Evolutionary conservation across 2,797 vertebrate species (phyloP).

Genomic region (Protonibea diacanthus): DNA sequence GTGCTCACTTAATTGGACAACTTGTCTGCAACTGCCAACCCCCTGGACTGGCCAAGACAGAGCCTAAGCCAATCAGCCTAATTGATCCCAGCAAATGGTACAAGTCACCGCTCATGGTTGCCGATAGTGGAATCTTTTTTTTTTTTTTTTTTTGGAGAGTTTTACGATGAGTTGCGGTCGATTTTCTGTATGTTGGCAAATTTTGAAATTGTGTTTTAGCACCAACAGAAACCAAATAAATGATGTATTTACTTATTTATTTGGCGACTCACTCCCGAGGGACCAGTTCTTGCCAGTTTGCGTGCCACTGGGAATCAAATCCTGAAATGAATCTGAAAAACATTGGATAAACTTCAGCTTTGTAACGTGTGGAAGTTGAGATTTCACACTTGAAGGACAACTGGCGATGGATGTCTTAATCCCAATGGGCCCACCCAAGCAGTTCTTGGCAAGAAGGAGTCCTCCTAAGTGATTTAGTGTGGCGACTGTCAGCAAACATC

Average conservation of each 20-base stretch:
- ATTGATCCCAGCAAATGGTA: slow-evolving; percentile 78
- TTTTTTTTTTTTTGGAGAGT: slow-evolving; percentile 51
- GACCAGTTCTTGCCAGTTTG: background rate
- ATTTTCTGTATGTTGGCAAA: slow-evolving; percentile 34
- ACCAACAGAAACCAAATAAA: slow-evolving; percentile 37
- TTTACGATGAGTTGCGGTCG: slow-evolving; percentile 29
- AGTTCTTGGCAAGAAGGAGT: slow-evolving; percentile 35
- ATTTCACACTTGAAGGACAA: slow-evolving; percentile 13
- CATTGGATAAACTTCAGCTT: slow-evolving; percentile 21
- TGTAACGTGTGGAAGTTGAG: background rate
- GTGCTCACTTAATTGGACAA: slow-evolving; percentile 84
- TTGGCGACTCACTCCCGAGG: slow-evolving; percentile 20
- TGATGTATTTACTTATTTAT: slow-evolving; percentile 47
- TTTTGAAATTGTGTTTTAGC: slow-evolving; percentile 19
- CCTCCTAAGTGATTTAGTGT: slow-evolving; percentile 84
- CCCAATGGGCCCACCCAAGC: slow-evolving; percentile 69
- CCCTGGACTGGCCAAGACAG: slow-evolving; percentile 75
- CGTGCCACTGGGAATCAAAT: slow-evolving; percentile 30
- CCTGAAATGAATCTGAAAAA: slow-evolving; percentile 34
- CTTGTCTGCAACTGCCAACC: slow-evolving; percentile 81
- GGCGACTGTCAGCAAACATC: slow-evolving; percentile 86
- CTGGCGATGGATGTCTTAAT: slow-evolving; percentile 16
- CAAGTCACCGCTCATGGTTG: slow-evolving; percentile 65
- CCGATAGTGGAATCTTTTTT: slow-evolving; percentile 50
- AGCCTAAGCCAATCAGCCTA: slow-evolving; percentile 81